Percentiles rank a stretch among this genome's conserved stretches.
Evolutionary conservation across 2,888 invertebrate genomes (phyloP).

Genomic region (Drosophila neotestacea): DNA sequence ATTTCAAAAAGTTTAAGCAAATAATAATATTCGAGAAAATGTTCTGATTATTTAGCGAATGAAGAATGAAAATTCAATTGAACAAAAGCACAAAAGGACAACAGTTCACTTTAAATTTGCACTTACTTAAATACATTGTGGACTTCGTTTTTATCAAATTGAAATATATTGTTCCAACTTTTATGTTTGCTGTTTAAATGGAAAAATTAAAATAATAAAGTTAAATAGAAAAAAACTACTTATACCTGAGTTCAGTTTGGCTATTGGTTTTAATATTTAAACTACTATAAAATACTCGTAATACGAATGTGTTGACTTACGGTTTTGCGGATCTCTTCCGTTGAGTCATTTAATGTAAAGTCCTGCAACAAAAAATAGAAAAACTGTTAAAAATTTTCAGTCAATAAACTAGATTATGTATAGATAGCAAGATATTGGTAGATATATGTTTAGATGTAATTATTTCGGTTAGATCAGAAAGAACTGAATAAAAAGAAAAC

Average conservation of each 20-base stretch:
- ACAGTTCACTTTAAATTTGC: slow-evolving; percentile 2
- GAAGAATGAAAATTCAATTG: slow-evolving; percentile 19
- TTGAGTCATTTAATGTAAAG: too few relatives aligned
- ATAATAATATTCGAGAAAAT: slow-evolving; percentile 24
- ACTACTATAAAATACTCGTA: not conserved
- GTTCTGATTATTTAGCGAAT: slow-evolving; percentile 34
- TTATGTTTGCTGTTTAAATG: not conserved
- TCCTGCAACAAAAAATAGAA: too few relatives aligned
- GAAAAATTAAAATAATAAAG: not conserved
- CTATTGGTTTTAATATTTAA: not conserved
- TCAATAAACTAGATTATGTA: too few relatives aligned
- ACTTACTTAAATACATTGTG: not conserved
- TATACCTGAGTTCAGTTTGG: not conserved
- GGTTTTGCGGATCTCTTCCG: too few relatives aligned
- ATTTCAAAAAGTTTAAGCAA: slow-evolving; percentile 44
- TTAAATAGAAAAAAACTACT: too few relatives aligned
- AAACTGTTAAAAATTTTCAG: too few relatives aligned
- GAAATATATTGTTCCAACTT: not conserved
- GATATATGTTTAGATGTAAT: too few relatives aligned
- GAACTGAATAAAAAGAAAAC: too few relatives aligned
- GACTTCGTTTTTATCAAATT: not conserved
- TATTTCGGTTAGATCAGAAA: too few relatives aligned
- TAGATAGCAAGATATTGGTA: too few relatives aligned
- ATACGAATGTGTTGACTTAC: too few relatives aligned
- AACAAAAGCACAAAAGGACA: slow-evolving; percentile 2